Evolutionary conservation across 2,797 vertebrate genomes (phyloP), one percentile per base, ranked within the genome.

Genomic region (Enteromius thamalakanensis): DNA sequence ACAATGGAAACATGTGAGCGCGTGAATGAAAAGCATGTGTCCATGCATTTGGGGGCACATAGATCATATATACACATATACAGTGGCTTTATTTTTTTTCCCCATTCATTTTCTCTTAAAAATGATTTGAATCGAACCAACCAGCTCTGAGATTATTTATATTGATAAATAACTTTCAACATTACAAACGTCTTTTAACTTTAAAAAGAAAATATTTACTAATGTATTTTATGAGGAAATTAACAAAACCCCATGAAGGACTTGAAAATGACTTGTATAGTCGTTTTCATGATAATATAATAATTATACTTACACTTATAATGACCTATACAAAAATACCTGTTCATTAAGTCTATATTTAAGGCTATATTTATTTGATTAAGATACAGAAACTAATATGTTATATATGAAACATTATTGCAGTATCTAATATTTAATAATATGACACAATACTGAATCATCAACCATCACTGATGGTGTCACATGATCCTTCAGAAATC

Each of bases 1-100:
- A 76, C 19, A 55, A 51, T 37, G 29, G 21, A 74, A 74, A 82
- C 34, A 34, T 76, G 49, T 11, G 15, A 79, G 32, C n/a, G 14
- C 0, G 17, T 45, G 55, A 74, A 74, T 62, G 29, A 37, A 51
- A 37, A 75, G n/a, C 70, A 40, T 51, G 21, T 74, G 15, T 40
- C 15, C 6, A 8, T 11, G 10, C 29, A 51, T 81, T 74, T 74
- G 3, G 42, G 10, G 34, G 17, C 34, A n/a, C 29, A 1, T 15
- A 49, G 69, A 21, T 47, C 3, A 34, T 34, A 34, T 34, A 34
- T 34, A 34, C 51, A 37, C 29, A 55, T 40, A 15, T 75, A 4
- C 34, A 53, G 47, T 0, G 0, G 17, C 9, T 17, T 74, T 53
- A 29, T 3, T 3, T 34, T 34, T 34, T 32, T 32, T 32, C 32